A percentile compares a stretch with the other conserved stretches of the same genome.
Conservation (phyloP, 1,140 invertebrate species). For the Zaprionus vittiger region DNA sequence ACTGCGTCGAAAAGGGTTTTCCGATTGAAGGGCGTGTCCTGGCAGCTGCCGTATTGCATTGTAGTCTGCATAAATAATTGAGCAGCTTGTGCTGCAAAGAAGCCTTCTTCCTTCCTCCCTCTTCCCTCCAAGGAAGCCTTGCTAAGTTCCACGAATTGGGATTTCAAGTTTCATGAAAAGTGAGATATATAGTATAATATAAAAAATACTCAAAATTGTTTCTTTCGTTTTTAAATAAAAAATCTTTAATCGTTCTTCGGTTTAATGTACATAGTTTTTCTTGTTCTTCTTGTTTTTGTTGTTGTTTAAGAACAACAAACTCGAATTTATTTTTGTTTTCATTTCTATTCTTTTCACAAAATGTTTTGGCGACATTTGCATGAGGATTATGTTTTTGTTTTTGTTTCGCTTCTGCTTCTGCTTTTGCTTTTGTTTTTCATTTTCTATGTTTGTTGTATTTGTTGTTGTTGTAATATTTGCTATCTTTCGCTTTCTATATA, state of each 20-base stretch:
- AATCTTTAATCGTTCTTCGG: slow-evolving; percentile 67
- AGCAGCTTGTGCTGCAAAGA: slow-evolving; percentile 35
- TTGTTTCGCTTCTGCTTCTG: background rate
- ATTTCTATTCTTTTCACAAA: slow-evolving; percentile 28
- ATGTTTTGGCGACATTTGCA: slow-evolving; percentile 44
- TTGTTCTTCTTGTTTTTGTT: slow-evolving; percentile 38
- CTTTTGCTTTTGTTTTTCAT: slow-evolving; percentile 12
- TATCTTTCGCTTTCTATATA: slow-evolving; percentile 34
- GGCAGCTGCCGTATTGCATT: slow-evolving; percentile 54
- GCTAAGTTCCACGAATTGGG: slow-evolving; percentile 30
- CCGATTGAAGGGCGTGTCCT: slow-evolving; percentile 5
- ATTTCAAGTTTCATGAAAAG: slow-evolving; percentile 13
- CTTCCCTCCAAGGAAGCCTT: background rate
- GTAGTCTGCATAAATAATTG: slow-evolving; percentile 79
- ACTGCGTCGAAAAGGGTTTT: slow-evolving; percentile 2
- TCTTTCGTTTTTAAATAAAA: slow-evolving; percentile 57
- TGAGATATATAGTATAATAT: background rate
- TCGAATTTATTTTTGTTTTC: slow-evolving; percentile 17
- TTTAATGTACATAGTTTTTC: slow-evolving; percentile 50
- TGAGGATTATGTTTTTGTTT: slow-evolving; percentile 35
- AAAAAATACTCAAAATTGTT: slow-evolving; percentile 30
- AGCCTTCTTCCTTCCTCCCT: background rate
- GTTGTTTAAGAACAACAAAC: slow-evolving; percentile 53
- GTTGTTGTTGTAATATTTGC: slow-evolving; percentile 57
- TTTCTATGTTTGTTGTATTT: slow-evolving; percentile 44